Evolutionary conservation across 2,113 vertebrate genomes (phyloP).

Genomic region (Hemiprocne comata): DNA sequence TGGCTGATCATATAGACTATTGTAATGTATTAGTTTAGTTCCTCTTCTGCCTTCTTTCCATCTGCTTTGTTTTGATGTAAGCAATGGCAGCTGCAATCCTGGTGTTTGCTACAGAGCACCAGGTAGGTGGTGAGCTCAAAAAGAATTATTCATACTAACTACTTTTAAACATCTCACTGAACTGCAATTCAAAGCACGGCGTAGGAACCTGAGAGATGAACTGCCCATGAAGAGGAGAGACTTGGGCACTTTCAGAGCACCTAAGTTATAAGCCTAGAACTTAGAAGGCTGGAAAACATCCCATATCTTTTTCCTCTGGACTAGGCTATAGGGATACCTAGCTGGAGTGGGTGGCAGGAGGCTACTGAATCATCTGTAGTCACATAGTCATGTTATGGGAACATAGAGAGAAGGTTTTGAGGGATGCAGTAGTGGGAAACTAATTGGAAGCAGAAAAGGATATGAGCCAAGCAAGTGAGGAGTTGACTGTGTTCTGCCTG

Average conservation of each 20-base stretch:
- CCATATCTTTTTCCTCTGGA: slow-evolving; percentile 9
- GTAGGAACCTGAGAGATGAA: neutral
- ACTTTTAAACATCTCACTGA: neutral
- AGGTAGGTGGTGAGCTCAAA: slow-evolving; percentile 19
- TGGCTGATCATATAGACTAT: neutral
- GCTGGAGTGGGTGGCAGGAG: neutral
- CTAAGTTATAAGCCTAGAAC: neutral
- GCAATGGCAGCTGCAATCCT: neutral
- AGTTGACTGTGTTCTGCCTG: neutral
- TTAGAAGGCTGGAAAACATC: neutral
- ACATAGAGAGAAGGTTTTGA: neutral
- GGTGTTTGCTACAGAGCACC: neutral
- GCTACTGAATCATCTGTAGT: neutral
- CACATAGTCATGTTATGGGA: neutral
- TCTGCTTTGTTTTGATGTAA: neutral
- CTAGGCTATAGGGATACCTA: neutral
- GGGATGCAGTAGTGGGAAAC: neutral
- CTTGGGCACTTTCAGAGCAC: neutral
- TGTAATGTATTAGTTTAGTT: neutral
- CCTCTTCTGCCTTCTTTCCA: neutral
- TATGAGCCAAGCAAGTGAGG: neutral
- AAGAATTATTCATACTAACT: neutral
- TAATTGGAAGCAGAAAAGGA: neutral
- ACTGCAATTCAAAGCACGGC: neutral
- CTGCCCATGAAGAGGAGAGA: neutral